These are phyloP conservation scores for Diachasmimorpha longicaudata DNA, from an alignment of 1,140 invertebrate species.

Conservation along the genomic window DNA sequence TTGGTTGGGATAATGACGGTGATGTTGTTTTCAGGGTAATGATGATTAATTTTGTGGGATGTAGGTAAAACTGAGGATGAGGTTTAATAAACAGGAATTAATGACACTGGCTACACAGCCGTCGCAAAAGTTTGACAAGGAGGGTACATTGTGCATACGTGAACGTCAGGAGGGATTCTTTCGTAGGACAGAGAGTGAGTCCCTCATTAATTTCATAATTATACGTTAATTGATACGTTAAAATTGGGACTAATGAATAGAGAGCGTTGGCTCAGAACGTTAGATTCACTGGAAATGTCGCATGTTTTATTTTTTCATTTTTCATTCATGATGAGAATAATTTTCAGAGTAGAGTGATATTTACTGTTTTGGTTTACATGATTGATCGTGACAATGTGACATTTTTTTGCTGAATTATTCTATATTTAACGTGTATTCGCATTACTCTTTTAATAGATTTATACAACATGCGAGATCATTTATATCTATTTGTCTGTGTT, in stretches of 20 bases:
- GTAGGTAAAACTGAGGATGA: conserved; percentile 68
- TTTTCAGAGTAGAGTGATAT: neutral
- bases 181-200: conserved; percentile 86
- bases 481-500: neutral
- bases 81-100: conserved; percentile 90
- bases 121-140: conserved; percentile 88
- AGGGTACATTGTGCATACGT: conserved; percentile 84
- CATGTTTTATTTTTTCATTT: neutral
- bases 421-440: neutral
- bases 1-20: neutral
- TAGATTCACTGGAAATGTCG: neutral
- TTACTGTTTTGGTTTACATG: neutral
- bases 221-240: neutral
- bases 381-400: neutral
- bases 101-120: conserved; percentile 83
- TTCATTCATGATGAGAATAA: neutral
- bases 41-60: conserved; percentile 10
- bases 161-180: conserved; percentile 93
- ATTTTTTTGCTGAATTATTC: neutral
- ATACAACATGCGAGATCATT: neutral
- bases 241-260: neutral
- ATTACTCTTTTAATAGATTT: neutral
- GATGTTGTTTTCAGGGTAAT: neutral
- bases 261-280: neutral
- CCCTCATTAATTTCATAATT: conserved; percentile 9